Percentiles rank a stretch among this genome's conserved stretches.
Conservation (phyloP, 2,113 vertebrate species). For the Megalops atlanticus region DNA sequence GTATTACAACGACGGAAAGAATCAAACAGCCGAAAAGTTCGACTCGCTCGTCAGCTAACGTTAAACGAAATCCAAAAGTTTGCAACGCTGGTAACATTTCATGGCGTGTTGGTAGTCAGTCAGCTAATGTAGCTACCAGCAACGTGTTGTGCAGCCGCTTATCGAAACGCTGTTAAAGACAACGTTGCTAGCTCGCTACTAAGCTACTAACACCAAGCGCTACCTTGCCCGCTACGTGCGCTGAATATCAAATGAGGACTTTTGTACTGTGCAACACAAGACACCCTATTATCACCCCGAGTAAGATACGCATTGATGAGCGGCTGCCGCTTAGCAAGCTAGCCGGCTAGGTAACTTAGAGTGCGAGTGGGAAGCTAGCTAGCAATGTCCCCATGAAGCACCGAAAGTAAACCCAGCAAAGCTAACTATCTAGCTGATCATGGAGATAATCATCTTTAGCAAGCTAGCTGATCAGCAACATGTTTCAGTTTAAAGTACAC, state of each 20-base stretch:
- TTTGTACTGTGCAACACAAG: constrained; percentile 15
- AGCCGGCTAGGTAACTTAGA: background rate
- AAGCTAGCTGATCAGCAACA: background rate
- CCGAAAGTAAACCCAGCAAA: too few relatives aligned
- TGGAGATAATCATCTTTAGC: background rate
- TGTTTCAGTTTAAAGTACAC: background rate
- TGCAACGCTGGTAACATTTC: background rate
- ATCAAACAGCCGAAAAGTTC: background rate
- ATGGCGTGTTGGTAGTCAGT: too few relatives aligned
- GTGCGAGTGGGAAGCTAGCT: too few relatives aligned
- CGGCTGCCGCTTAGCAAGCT: too few relatives aligned
- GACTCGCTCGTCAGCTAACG: background rate
- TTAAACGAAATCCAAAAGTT: background rate
- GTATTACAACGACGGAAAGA: background rate
- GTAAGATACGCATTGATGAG: background rate
- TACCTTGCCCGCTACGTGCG: too few relatives aligned
- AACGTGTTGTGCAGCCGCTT: too few relatives aligned
- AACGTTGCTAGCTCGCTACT: too few relatives aligned
- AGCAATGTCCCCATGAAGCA: too few relatives aligned
- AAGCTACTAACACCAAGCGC: too few relatives aligned
- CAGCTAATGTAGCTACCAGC: too few relatives aligned
- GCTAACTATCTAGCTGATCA: too few relatives aligned
- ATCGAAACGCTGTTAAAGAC: too few relatives aligned
- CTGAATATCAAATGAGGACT: constrained; percentile 24
- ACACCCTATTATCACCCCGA: background rate